Conservation (phyloP, 2,888 invertebrate species). For the Deilephila elpenor region DNA sequence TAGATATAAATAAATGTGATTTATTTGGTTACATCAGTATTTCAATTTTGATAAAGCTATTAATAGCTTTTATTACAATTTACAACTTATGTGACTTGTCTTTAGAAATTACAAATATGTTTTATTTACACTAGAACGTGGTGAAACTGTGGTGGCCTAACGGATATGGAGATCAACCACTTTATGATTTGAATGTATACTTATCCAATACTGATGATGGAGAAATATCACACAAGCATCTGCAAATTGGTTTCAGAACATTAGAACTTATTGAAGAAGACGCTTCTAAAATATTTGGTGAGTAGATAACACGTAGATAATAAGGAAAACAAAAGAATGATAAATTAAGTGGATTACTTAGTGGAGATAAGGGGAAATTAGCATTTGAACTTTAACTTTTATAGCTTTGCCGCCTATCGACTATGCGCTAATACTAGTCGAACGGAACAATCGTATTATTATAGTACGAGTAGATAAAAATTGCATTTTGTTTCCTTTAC, state of each 20-base stretch:
- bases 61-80: too few species aligned
- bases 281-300: slow-evolving; percentile 68
- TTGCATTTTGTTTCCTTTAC: slow-evolving; percentile 30
- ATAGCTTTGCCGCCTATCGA: too few species aligned
- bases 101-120: background rate
- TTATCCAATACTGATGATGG: slow-evolving; percentile 63
- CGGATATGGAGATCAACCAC: slow-evolving; percentile 91
- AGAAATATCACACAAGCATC: slow-evolving; percentile 74
- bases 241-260: slow-evolving; percentile 93
- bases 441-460: too few species aligned
- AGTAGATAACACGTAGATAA: slow-evolving; percentile 35
- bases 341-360: too few species aligned
- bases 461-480: background rate
- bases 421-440: too few species aligned
- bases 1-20: too few species aligned
- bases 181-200: slow-evolving; percentile 88
- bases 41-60: too few species aligned
- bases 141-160: slow-evolving; percentile 96
- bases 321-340: too few species aligned
- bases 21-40: too few species aligned
- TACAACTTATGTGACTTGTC: too few species aligned
- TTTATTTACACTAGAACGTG: slow-evolving; percentile 57
- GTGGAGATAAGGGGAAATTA: too few species aligned
- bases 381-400: too few species aligned
- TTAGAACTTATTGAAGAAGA: slow-evolving; percentile 91